phyloP scores from a whole-genome alignment of 2,888 invertebrate genomes.

The Caenorhabditis drosophilae region DNA sequence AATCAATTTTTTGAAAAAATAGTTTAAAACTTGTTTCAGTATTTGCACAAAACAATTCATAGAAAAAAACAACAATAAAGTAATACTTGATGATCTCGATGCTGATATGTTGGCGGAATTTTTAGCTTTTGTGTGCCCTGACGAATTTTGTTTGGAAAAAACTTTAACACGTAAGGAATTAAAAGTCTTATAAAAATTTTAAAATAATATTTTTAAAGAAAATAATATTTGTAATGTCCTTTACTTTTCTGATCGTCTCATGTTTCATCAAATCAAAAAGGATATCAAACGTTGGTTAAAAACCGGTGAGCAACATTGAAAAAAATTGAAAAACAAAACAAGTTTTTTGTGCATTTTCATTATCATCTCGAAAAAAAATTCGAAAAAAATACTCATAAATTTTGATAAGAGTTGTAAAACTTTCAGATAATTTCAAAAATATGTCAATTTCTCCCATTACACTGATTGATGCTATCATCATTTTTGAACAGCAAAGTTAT shows the following conservation, averaged over 20 bases:
- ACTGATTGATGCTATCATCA: neutral
- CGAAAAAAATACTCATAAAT: too few species aligned
- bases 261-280: conserved; percentile 22
- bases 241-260: conserved; percentile 33
- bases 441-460: neutral
- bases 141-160: conserved; percentile 22
- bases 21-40: too few species aligned
- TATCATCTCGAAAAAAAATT: too few species aligned
- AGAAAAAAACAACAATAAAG: conserved; percentile 12
- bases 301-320: conserved; percentile 12
- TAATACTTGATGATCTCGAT: conserved; percentile 17
- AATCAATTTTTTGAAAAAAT: neutral
- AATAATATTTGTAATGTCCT: conserved; percentile 15
- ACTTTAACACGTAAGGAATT: conserved; percentile 23
- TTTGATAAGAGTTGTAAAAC: neutral
- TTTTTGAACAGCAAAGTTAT: neutral
- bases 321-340: neutral
- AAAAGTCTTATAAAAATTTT: neutral
- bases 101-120: conserved; percentile 21
- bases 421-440: conserved; percentile 26
- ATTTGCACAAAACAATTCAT: conserved; percentile 18
- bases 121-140: conserved; percentile 27
- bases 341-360: neutral
- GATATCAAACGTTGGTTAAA: conserved; percentile 27
- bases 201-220: too few species aligned